Conservation (phyloP, 1,140 invertebrate genomes). For the Drosophila tristis region DNA sequence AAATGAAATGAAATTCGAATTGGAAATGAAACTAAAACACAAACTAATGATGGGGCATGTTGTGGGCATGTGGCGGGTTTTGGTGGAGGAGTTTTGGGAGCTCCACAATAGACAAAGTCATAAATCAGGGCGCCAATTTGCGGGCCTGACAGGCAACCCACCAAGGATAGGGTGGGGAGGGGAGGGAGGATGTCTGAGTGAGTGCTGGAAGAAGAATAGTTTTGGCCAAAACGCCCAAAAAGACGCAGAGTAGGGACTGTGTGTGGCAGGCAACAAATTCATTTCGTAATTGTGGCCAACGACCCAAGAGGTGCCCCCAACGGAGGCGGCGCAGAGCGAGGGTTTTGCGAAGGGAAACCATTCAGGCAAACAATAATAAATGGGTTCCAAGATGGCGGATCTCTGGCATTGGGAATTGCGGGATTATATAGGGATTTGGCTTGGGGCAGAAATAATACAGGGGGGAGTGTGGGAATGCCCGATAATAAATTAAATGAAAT, state of each 20-base stretch:
- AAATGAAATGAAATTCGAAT: constrained; percentile 81
- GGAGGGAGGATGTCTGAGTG: constrained; percentile 13
- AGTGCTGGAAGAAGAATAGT: constrained; percentile 51
- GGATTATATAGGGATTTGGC: constrained; percentile 10
- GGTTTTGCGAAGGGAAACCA: constrained; percentile 32
- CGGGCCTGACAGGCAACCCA: constrained; percentile 57
- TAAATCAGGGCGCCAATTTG: constrained; percentile 82
- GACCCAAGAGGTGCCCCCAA: constrained; percentile 51
- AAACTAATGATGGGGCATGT: constrained; percentile 58
- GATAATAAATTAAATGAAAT: constrained; percentile 84
- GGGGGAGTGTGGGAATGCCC: constrained; percentile 37
- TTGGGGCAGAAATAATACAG: background rate
- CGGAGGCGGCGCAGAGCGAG: constrained; percentile 2
- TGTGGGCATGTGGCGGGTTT: background rate
- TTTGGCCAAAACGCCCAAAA: constrained; percentile 49
- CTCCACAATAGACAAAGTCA: constrained; percentile 76
- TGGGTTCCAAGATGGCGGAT: constrained; percentile 61
- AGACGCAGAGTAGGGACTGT: constrained; percentile 20
- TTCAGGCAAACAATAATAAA: constrained; percentile 78
- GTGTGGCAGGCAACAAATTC: constrained; percentile 66
- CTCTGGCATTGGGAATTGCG: constrained; percentile 48
- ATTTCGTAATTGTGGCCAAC: constrained; percentile 82
- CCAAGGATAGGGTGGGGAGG: constrained; percentile 24
- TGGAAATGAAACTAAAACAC: constrained; percentile 72
- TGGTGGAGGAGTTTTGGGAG: background rate